Base-by-base conservation (phyloP, 2,113 vertebrate genomes). In the Tauraco erythrolophus region DNA sequence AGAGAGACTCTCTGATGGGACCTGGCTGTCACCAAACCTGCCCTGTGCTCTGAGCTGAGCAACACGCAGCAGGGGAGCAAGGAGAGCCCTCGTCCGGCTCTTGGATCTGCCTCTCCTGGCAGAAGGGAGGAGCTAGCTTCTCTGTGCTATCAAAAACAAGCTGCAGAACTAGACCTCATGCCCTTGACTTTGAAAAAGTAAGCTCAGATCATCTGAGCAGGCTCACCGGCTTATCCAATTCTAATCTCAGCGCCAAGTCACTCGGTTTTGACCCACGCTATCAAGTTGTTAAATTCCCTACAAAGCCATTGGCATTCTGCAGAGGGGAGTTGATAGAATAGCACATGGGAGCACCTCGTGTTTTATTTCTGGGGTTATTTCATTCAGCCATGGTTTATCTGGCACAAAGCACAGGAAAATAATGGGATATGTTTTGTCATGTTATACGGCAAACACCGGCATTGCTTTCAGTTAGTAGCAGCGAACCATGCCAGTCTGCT, bases 201-300 rank as follows among this genome's bases (percentile, higher is more conserved):
- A 7, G 33, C 23, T 33, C n/a, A 57, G 53, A 57, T 69, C 17
- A 0, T 53, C 86, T 76, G 56, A 81, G 25, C 14, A 50, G 78
- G 35, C 48, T 92, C 72, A 39, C 77, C 2, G 4, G 39, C 48
- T 91, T 91, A 94, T 84, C 90, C 89, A 92, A 75, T 96, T 92
- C 74, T 64, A 83, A 88, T 91, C 91, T 94, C 68, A 6, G 71
- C 39, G n/a, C 83, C 88, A 92, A 89, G 75, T 58, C 2, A 1
- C 75, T 95, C 69, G 31, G 15, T 57, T 93, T 90, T 95, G 92
- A 93, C 88, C 88, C 88, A 24, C 1, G 0, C 68, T 78, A 21
- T 57, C 35, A 37, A 96, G 86, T 22, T 64, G 68, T 90, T 77
- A 66, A n/a, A 89, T 77, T 84, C 48, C 64, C 30, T 87, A 10